Base-by-base conservation (phyloP, 2,888 invertebrate species). In the Chrysotoxum bicinctum region DNA sequence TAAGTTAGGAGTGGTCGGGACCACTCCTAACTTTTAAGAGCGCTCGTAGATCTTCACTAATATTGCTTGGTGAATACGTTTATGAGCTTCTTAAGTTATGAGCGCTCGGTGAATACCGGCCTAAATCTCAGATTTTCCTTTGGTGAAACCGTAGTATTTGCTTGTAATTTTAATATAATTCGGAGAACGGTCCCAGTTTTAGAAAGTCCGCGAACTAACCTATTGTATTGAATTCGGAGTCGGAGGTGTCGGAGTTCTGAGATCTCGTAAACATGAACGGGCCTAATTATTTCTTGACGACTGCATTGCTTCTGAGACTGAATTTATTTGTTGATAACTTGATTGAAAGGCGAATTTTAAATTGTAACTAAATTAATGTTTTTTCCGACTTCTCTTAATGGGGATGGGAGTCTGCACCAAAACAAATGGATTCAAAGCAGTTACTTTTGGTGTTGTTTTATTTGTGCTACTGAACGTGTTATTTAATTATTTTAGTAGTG, bases 401-500 rank as follows among this genome's bases (percentile, higher is more conserved):
- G 82, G 83, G 75, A 89, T 89, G 89, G 89, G 88, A 87, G 73
- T 82, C 74, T 88, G 88, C 83, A 87, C 87, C 81, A 89, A 89
- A 87, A 88, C 88, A 87, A 88, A 88, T 84, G 88, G 88, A 69
- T 87, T 89, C 87, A 89, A 89, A 88, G 89, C 89, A 87, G 88
- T 88, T 88, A 87, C 89, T 79, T 79, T 89, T 74, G 89, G 88
- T 79, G 89, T 90, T 82, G 88, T 90, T 86, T 88, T 92, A 87
- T 88, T 92, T 78, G 79, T 90, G 48, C 74, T 89, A 56, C 87
- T 90, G 30, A 90, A 90, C 85, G 85, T 91, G 69, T 88, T 91
- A 87, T 88, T 91, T 87, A 90, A 90, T 87, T 91, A 90, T 88
- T 86, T 90, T 73, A 90, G 89, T 89, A 87, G 88, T 85, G 87